Evolutionary conservation across 1,140 invertebrate genomes (phyloP).

Genomic region (Scaptomyza pallida): DNA sequence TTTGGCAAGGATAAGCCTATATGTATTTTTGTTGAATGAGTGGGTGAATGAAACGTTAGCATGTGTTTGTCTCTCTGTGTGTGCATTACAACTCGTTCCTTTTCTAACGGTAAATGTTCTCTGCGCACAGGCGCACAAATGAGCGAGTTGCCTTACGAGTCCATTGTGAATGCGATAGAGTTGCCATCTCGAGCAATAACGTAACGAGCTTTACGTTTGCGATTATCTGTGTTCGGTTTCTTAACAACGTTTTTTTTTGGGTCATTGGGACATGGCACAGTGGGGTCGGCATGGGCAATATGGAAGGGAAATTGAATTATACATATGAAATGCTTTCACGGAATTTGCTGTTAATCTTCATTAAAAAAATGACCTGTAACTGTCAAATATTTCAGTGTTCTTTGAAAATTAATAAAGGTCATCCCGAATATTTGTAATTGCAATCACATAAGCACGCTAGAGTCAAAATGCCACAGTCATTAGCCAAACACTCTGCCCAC

Average conservation of each 20-base stretch:
- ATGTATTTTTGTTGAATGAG: conserved; percentile 72
- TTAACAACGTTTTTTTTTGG: conserved; percentile 24
- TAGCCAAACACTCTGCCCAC: conserved; percentile 41
- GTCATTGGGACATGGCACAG: conserved; percentile 47
- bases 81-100: conserved; percentile 43
- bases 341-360: neutral
- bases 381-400: neutral
- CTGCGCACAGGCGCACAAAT: conserved; percentile 33
- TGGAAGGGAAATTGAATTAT: neutral
- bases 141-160: conserved; percentile 22
- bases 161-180: conserved; percentile 33
- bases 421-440: conserved; percentile 52
- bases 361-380: neutral
- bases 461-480: conserved; percentile 63
- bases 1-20: conserved; percentile 50
- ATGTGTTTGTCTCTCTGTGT: conserved; percentile 12
- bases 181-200: conserved; percentile 25
- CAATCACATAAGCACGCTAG: conserved; percentile 61
- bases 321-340: neutral
- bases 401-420: conserved; percentile 16
- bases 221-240: conserved; percentile 22
- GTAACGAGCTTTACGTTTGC: conserved; percentile 31
- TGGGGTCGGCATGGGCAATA: neutral
- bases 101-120: conserved; percentile 39
- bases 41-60: conserved; percentile 47